Percentiles rank a stretch among this genome's conserved stretches.
phyloP scores from a whole-genome alignment of 2,888 invertebrate species.

The Tinea semifulvella region DNA sequence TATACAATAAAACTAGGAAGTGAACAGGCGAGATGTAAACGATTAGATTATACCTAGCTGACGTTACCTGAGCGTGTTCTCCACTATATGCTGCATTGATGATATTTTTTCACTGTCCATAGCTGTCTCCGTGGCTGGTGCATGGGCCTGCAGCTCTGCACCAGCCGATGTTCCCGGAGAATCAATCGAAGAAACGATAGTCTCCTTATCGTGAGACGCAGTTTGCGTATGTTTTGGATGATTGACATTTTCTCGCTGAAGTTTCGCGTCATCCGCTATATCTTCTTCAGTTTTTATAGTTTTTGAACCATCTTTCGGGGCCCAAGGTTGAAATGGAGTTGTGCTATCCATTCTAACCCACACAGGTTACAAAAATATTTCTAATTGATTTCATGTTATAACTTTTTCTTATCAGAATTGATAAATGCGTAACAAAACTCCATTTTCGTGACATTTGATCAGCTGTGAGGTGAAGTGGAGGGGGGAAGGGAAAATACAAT shows the following conservation, averaged over 20 bases:
- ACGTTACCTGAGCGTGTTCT: slow-evolving; percentile 69
- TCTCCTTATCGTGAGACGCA: slow-evolving; percentile 65
- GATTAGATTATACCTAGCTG: slow-evolving; percentile 6
- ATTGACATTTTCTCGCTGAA: slow-evolving; percentile 66
- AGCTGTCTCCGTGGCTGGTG: slow-evolving; percentile 35
- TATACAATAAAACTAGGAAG: slow-evolving; percentile 7
- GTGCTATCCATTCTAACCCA: slow-evolving; percentile 60
- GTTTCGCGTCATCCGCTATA: slow-evolving; percentile 65
- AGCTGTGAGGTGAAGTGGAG: slow-evolving; percentile 57
- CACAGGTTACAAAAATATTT: slow-evolving; percentile 34
- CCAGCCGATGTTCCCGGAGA: slow-evolving; percentile 50
- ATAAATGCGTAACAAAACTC: slow-evolving; percentile 64
- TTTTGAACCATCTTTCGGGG: slow-evolving; percentile 55
- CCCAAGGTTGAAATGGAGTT: slow-evolving; percentile 63
- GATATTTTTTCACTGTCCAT: slow-evolving; percentile 59
- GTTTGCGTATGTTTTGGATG: slow-evolving; percentile 67
- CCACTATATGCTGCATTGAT: slow-evolving; percentile 70
- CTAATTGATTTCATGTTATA: slow-evolving; percentile 51
- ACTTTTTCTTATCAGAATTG: slow-evolving; percentile 43
- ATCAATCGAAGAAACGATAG: slow-evolving; percentile 45
- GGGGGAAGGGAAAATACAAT: slow-evolving; percentile 25
- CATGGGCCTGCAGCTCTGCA: slow-evolving; percentile 34
- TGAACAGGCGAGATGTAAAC: slow-evolving; percentile 6
- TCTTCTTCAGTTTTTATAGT: slow-evolving; percentile 58
- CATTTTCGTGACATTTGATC: slow-evolving; percentile 68